Conservation (phyloP, 2,113 vertebrate species). For the Anoura caudifer region DNA sequence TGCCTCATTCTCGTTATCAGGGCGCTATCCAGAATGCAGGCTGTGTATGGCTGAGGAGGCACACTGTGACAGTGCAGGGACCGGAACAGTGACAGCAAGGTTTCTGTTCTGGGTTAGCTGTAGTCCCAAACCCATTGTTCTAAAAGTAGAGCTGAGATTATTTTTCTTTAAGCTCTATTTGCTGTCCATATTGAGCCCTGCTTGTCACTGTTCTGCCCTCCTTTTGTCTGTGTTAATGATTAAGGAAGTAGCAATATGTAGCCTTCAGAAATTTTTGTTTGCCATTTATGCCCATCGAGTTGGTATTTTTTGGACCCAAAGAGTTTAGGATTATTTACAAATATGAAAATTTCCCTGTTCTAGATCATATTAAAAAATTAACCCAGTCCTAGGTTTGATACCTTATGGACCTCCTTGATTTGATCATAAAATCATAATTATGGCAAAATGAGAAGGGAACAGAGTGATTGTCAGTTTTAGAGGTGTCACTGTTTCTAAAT, state of each 20-base stretch:
- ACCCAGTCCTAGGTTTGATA: conserved; percentile 3
- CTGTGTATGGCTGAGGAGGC: neutral
- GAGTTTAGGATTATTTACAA: conserved; percentile 25
- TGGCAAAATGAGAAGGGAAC: conserved; percentile 30
- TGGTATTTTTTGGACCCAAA: neutral
- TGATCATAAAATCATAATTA: conserved; percentile 41
- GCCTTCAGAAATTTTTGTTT: neutral
- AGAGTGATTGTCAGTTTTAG: conserved; percentile 27
- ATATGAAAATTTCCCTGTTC: neutral
- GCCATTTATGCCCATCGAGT: neutral
- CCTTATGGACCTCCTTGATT: neutral
- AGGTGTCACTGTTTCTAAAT: conserved; percentile 23
- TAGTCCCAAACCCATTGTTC: conserved; percentile 7
- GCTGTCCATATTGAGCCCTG: neutral
- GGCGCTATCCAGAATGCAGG: neutral
- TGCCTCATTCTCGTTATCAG: conserved; percentile 12
- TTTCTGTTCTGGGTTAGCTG: conserved; percentile 36
- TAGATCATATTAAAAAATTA: neutral
- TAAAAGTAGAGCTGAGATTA: conserved; percentile 19
- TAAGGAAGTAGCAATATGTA: no score
- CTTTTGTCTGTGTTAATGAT: no score
- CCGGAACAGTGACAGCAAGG: neutral
- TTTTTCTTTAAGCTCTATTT: conserved; percentile 32
- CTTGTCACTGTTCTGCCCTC: neutral
- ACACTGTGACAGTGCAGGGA: neutral